Base-by-base conservation (phyloP, 2,113 vertebrate genomes). In the Notiomystis cincta region DNA sequence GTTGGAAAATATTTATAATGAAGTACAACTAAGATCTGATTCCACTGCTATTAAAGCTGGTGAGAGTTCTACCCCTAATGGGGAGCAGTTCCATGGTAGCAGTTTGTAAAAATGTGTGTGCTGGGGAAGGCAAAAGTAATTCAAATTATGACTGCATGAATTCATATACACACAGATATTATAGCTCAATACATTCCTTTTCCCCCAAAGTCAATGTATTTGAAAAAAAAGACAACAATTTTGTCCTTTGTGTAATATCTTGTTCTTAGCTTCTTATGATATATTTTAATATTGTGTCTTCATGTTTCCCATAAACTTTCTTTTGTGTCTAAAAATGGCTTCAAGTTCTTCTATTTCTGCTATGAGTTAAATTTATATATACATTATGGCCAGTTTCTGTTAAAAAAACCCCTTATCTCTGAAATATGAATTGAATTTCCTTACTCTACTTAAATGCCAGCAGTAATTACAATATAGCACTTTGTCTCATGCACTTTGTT, bases 21-120 rank as follows among this genome's bases (percentile, higher is more conserved):
- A 66, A 79, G 28, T 76, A 82, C 18, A 92, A 44, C 44, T 56
- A 61, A 62, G 42, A 23, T 70, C 56, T 91, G 51, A 92, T 87
- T 73, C 42, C 25, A 42, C 47, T 60, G 42, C 56, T 58, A 53
- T 88, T 93, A 58, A 85, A 87, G 79, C 51, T 91, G 70, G 75
- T 65, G 60, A 40, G 53, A 82, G 71, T 85, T 91, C 84, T 70
- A 88, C 42, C 47, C 33, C 51, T 65, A 69, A 70, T 71, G n/a
- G n/a, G n/a, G n/a, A n/a, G n/a, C n/a, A n/a, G n/a, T 92, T 95
- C 54, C 30, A 69, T 21, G 25, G 64, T 6, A 89, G 79, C 47
- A 62, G 60, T 86, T 83, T 67, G 81, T 87, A 83, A 95, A 93
- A 94, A 81, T 71, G 35, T 73, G 62, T 83, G 95, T 89, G 81